Base-by-base conservation (phyloP, 2,888 invertebrate species). In the Atrina japonica region DNA sequence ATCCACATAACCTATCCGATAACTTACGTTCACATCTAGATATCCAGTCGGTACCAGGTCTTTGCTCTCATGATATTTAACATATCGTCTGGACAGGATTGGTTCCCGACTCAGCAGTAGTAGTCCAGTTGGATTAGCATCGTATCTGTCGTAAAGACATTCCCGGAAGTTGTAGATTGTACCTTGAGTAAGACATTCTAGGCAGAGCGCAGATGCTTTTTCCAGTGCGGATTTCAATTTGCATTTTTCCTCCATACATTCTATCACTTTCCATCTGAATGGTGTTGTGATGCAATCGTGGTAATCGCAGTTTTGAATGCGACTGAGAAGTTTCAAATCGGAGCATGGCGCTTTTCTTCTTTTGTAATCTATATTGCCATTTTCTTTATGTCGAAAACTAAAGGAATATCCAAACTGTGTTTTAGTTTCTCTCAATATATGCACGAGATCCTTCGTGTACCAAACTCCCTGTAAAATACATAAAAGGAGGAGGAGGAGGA, bases 81-180 rank as follows among this genome's bases (percentile, higher is more conserved):
- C 21, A 11, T 35, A 40, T 23, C n/a, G 11, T 18, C 30, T 6
- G 18, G n/a, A 49, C 14, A 49, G 30, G 7, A 47, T 21, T 1
- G 11, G 47, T 45, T 49, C 18, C 18, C 35, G 60, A 35, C 58
- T 58, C 1, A 67, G 35, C 11, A 67, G 2, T 2, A 67, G 27
- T 14, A 67, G 52, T 1, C 67, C 67, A 5, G 67, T 67, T 1
- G 67, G 67, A 35, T 67, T 67, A 9, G 60, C 52, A 18, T 60
- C 60, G 21, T 67, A 61, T 14, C 30, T 9, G 9, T 16, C 7
- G 9, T 25, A 30, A 0, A 45, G 18, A 21, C 67, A 67, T 16
- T 67, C 60, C 23, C n/a, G 11, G 21, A 43, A 60, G 21, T 50
- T 61, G 7, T 61, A 27, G n/a, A 50, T 25, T 5, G 67, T 67